These are phyloP conservation scores for Paramuricea clavata DNA, from an alignment of 92 coral and sea anemone genomes.

Conservation along the genomic window DNA sequence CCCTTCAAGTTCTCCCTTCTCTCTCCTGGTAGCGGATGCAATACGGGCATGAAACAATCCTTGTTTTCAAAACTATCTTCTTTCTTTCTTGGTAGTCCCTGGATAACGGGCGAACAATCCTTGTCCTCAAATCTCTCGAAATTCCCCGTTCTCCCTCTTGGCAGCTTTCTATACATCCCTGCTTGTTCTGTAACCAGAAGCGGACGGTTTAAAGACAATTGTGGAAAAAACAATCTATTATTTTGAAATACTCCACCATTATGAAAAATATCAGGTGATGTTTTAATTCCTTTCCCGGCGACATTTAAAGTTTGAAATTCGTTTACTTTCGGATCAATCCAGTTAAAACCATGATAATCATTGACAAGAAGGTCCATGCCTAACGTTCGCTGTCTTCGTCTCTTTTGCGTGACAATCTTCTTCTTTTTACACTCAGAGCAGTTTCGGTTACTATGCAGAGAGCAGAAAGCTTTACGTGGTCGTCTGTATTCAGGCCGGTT, in stretches of 20 bases:
- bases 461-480: neutral
- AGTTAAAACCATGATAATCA: slow-evolving; percentile 30
- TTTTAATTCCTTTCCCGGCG: slow-evolving; percentile 22
- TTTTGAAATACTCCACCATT: neutral
- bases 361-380: slow-evolving; percentile 11
- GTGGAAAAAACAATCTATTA: slow-evolving; percentile 16
- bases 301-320: slow-evolving; percentile 13
- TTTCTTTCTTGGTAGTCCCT: neutral
- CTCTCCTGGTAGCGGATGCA: neutral
- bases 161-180: neutral
- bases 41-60: too few species aligned
- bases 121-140: neutral
- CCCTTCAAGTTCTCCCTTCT: too few species aligned
- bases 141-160: neutral
- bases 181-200: slow-evolving; percentile 7
- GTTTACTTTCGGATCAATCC: slow-evolving; percentile 11
- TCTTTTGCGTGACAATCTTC: neutral
- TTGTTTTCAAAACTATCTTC: neutral
- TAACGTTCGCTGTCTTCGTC: neutral
- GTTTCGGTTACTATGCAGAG: slow-evolving; percentile 27
- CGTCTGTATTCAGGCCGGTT: neutral
- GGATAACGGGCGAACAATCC: neutral
- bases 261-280: neutral
- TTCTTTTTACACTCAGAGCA: neutral
- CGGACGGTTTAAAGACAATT: neutral